Percentiles rank a stretch among this genome's conserved stretches.
phyloP scores from a whole-genome alignment of 2,888 invertebrate species.

The Lathronympha strigana region DNA sequence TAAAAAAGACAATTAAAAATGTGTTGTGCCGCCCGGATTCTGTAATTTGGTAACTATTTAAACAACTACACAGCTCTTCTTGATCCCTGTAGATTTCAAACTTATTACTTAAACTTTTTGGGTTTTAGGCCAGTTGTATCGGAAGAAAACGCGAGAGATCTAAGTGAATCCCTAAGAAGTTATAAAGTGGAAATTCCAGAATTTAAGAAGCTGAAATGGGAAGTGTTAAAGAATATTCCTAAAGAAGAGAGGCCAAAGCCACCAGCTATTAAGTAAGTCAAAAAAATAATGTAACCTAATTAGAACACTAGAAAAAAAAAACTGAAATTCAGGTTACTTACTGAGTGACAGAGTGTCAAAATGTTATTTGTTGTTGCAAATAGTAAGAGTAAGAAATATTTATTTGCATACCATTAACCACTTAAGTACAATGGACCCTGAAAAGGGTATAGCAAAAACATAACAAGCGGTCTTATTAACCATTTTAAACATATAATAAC shows the following conservation, averaged over 20 bases:
- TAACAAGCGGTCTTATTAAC: no score
- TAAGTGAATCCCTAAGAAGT: constrained; percentile 55
- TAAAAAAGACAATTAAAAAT: constrained; percentile 77
- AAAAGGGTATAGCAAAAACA: no score
- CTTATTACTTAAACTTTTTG: neutral
- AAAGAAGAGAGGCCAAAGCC: constrained; percentile 70
- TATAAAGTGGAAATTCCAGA: constrained; percentile 63
- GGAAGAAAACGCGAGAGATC: constrained; percentile 53
- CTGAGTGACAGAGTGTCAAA: no score
- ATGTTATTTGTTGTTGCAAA: no score
- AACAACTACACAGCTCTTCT: neutral
- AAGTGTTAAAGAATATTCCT: constrained; percentile 65
- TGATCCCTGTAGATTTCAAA: neutral
- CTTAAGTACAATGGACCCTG: no score
- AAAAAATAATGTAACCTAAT: neutral
- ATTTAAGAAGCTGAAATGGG: constrained; percentile 72
- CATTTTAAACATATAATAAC: no score
- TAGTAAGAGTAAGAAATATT: no score
- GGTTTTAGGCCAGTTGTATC: constrained; percentile 63
- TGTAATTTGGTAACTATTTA: constrained; percentile 62
- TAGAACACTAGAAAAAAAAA: no score
- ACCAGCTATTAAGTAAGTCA: constrained; percentile 62
- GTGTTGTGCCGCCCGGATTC: constrained; percentile 73
- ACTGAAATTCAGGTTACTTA: no score
- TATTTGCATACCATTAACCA: no score